These are phyloP conservation scores for Dimorphilus gyrociliatus DNA, from an alignment of 2,888 invertebrate genomes.

Conservation along the genomic window DNA sequence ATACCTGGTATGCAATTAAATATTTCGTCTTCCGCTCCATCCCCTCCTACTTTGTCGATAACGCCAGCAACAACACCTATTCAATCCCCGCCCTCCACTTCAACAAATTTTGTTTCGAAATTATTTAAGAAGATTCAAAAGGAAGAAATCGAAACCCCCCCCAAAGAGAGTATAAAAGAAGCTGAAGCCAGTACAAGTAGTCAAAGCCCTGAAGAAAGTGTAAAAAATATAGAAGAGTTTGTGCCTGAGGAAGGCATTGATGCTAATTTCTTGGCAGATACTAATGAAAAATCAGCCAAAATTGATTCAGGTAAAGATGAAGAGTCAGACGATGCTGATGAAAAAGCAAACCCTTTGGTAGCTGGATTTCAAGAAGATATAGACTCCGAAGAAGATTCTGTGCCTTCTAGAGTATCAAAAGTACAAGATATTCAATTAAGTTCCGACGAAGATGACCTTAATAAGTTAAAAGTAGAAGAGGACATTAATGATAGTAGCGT, in stretches of 20 bases:
- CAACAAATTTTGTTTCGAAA: constrained; percentile 9
- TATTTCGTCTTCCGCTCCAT: neutral
- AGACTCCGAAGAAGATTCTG: constrained; percentile 50
- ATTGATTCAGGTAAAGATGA: constrained; percentile 11
- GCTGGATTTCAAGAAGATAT: constrained; percentile 69
- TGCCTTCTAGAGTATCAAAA: too few species aligned
- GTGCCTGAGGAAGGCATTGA: constrained; percentile 50
- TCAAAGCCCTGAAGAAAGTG: constrained; percentile 11
- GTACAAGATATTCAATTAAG: too few species aligned
- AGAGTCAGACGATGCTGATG: constrained; percentile 24
- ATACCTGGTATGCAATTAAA: constrained; percentile 10
- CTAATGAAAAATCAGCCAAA: constrained; percentile 16
- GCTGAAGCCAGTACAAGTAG: neutral
- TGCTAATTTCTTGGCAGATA: constrained; percentile 28
- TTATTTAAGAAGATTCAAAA: too few species aligned
- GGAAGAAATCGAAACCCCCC: constrained; percentile 7
- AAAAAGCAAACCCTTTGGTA: constrained; percentile 39
- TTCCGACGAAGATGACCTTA: too few species aligned
- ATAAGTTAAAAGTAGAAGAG: too few species aligned
- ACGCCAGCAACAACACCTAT: constrained; percentile 17
- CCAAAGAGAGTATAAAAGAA: constrained; percentile 3
- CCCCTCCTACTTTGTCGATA: constrained; percentile 14
- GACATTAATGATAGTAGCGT: too few species aligned
- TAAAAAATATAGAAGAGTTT: constrained; percentile 53
- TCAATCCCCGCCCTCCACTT: constrained; percentile 12